A percentile compares a stretch with the other conserved stretches of the same genome.
Evolutionary conservation across 1,140 invertebrate species (phyloP).

Genomic region (Sycobia sp.): DNA sequence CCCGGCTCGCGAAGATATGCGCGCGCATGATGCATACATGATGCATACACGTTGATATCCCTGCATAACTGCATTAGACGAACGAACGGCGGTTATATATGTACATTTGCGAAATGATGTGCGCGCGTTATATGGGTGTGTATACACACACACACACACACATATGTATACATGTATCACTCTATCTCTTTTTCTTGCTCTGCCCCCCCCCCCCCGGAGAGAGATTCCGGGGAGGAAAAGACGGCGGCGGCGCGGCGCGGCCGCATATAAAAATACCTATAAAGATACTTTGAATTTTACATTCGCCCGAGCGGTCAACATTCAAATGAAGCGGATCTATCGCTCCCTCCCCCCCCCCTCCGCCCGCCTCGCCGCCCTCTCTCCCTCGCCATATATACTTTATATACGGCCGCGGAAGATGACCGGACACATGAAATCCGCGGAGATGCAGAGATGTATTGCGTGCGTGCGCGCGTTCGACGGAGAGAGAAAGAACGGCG

Average conservation of each 20-base stretch:
- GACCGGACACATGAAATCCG: constrained; percentile 29
- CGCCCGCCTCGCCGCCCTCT: too few species aligned
- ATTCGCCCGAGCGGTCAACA: constrained; percentile 51
- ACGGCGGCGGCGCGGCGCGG: too few species aligned
- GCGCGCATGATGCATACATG: too few species aligned
- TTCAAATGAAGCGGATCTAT: constrained; percentile 53
- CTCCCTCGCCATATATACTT: too few species aligned
- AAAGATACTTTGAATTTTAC: constrained; percentile 54
- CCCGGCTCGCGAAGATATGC: constrained; percentile 35
- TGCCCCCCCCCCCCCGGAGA: constrained; percentile 26
- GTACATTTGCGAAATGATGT: constrained; percentile 41
- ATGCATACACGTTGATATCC: constrained; percentile 53
- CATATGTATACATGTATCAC: too few species aligned
- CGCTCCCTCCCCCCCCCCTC: constrained; percentile 43
- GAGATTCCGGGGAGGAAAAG: constrained; percentile 35
- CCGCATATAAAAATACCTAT: constrained; percentile 54
- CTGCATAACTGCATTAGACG: constrained; percentile 54
- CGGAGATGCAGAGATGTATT: constrained; percentile 8
- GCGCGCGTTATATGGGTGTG: too few species aligned
- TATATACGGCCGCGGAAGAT: constrained; percentile 15
- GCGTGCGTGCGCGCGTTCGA: constrained; percentile 33
- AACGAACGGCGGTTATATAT: constrained; percentile 30
- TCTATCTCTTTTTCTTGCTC: too few species aligned
- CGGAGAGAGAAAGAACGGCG: constrained; percentile 32
- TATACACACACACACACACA: neutral